A percentile compares a stretch with the other conserved stretches of the same genome.
These are phyloP conservation scores for Vimba vimba DNA, from an alignment of 2,113 vertebrate genomes.

Conservation along the genomic window DNA sequence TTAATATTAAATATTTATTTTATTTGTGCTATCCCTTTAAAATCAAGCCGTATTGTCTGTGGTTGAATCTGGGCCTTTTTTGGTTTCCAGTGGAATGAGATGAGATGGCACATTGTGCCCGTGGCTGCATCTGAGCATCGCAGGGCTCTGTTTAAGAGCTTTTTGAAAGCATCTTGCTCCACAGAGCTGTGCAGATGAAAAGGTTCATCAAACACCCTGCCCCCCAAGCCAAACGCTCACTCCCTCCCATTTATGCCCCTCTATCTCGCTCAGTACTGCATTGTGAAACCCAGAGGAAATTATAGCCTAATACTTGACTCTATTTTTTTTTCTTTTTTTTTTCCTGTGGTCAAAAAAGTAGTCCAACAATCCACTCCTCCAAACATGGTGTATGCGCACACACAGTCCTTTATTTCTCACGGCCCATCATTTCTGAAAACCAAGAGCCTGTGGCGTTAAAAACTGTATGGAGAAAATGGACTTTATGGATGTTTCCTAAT, in stretches of 20 bases:
- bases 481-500: conserved; percentile 66
- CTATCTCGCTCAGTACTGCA: not conserved
- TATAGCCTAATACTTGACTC: conserved; percentile 23
- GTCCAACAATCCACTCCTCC: conserved; percentile 41
- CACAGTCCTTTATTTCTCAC: not conserved
- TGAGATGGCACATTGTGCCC: conserved; percentile 38
- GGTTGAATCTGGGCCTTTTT: not conserved
- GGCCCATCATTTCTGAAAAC: conserved; percentile 28
- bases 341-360: conserved; percentile 39
- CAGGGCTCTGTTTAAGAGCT: conserved; percentile 50
- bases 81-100: not conserved
- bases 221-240: conserved; percentile 29
- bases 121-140: conserved; percentile 52
- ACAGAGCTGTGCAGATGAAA: conserved; percentile 50
- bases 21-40: not conserved
- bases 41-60: not conserved
- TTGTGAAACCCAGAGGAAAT: conserved; percentile 51
- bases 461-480: conserved; percentile 30
- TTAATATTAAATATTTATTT: not conserved
- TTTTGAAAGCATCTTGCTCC: conserved; percentile 46
- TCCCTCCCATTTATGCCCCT: conserved; percentile 5
- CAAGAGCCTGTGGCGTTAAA: conserved; percentile 12
- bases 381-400: conserved; percentile 31
- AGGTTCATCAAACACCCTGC: conserved; percentile 46
- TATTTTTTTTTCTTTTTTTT: not conserved